Evolutionary conservation across 2,888 invertebrate genomes (phyloP).

Genomic region (Empis stercorea): DNA sequence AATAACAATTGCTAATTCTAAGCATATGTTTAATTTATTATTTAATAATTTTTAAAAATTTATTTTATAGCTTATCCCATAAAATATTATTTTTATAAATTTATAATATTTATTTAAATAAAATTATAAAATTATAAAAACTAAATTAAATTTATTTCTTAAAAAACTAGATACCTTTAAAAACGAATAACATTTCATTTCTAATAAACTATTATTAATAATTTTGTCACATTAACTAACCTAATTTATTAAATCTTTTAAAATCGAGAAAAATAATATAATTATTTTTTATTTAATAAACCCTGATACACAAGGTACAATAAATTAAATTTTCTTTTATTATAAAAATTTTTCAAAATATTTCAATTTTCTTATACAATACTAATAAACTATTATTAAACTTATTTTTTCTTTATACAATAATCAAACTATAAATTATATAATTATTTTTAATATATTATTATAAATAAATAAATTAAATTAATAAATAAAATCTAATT

Average conservation of each 20-base stretch:
- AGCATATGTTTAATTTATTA: constrained; percentile 40
- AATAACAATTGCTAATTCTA: constrained; percentile 44
- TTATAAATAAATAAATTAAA: constrained; percentile 23
- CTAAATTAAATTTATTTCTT: constrained; percentile 46
- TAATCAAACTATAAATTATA: constrained; percentile 36
- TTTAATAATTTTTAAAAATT: constrained; percentile 39
- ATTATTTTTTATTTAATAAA: constrained; percentile 41
- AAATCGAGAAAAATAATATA: constrained; percentile 44
- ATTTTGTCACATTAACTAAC: constrained; percentile 45
- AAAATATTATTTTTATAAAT: constrained; percentile 38
- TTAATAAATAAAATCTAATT: constrained; percentile 21
- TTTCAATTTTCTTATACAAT: constrained; percentile 44
- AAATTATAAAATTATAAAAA: constrained; percentile 13
- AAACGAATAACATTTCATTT: constrained; percentile 53
- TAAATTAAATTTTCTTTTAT: constrained; percentile 44
- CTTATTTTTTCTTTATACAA: constrained; percentile 40
- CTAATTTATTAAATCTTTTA: constrained; percentile 47
- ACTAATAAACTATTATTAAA: constrained; percentile 43
- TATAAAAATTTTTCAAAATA: constrained; percentile 37
- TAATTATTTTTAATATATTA: constrained; percentile 36
- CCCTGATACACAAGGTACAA: constrained; percentile 64
- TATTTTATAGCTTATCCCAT: constrained; percentile 48
- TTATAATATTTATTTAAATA: constrained; percentile 27
- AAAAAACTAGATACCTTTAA: constrained; percentile 55
- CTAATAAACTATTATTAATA: constrained; percentile 49